Evolutionary conservation across 2,113 vertebrate genomes (phyloP), one percentile per base, ranked within the genome.

Genomic region (Recurvirostra avosetta): DNA sequence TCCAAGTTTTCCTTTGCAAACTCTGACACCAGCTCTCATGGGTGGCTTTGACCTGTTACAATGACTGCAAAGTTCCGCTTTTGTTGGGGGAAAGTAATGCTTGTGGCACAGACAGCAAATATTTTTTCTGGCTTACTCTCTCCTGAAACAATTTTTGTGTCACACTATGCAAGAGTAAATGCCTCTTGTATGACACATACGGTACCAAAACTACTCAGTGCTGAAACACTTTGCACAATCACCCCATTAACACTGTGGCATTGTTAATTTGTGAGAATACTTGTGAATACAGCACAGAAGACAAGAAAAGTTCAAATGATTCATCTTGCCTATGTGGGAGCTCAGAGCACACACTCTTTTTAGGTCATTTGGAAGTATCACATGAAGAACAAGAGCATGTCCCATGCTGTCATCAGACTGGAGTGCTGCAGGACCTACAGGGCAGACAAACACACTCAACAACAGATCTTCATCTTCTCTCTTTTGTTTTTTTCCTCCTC

Each of bases 271-370:
- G 61, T 15, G n/a, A 62, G n/a, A 40, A 43, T 5, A 9, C 27
- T 52, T 40, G 21, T 49, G 34, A 80, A 17, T 41, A 32, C 38
- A 65, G 17, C 0, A 1, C 8, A 11, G 45, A 47, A 62, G 11
- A n/a, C 2, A 8, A 27, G 15, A n/a, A 34, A 15, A 23, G 16
- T 34, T 63, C 12, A 43, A 15, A 12, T 5, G 2, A 22, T 15
- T 55, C 6, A 6, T 19, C 22, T 61, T 47, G 29, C 26, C 36
- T 38, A 2, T 41, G 8, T 0, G 0, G 12, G 70, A 12, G 82
- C 55, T 72, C n/a, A 20, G 38, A 8, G 58, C n/a, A 65, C 8
- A 1, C 0, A 3, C 32, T 43, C 36, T 13, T 84, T 20, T 59
- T 30, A 17, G 45, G 65, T 34, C 30, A 22, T 52, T 1, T 3